These are phyloP conservation scores for Sinodicranocentrus sp. DNA, from an alignment of 2,888 invertebrate species.

Conservation along the genomic window DNA sequence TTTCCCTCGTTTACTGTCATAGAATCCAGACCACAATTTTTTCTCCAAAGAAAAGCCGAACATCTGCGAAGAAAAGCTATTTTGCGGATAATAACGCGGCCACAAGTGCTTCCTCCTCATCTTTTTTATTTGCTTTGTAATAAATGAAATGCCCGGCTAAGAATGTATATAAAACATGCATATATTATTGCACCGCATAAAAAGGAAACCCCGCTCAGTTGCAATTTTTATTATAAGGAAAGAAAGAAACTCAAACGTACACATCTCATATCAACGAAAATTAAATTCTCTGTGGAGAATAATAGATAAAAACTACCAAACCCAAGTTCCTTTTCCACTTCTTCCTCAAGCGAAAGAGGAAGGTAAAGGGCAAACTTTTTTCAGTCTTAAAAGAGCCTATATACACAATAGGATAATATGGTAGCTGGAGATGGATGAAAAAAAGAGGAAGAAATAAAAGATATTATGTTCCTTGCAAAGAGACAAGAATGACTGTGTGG, in stretches of 20 bases:
- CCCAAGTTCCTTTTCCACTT: no score
- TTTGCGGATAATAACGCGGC: slow-evolving; percentile 8
- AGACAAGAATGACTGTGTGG: not conserved
- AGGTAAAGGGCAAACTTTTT: slow-evolving; percentile 11
- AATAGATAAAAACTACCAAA: not conserved
- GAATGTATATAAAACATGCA: no score
- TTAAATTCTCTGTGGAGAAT: not conserved
- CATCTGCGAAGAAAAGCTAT: slow-evolving; percentile 26
- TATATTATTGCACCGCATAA: no score
- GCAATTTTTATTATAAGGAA: no score
- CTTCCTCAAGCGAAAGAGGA: slow-evolving; percentile 2
- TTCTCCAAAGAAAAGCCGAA: not conserved
- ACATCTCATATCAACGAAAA: not conserved
- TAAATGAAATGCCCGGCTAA: no score
- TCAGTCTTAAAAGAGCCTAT: not conserved
- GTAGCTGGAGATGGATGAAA: not conserved
- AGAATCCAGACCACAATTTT: not conserved
- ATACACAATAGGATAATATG: not conserved
- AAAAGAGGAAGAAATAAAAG: not conserved
- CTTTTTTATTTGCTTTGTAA: slow-evolving; percentile 2
- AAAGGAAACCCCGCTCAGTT: no score
- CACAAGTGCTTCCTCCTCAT: not conserved
- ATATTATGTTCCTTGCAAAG: not conserved
- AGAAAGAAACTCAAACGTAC: not conserved
- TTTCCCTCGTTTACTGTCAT: slow-evolving; percentile 1